Conservation (phyloP, 92 coral and sea anemone species). For the Micromussa lordhowensis region DNA sequence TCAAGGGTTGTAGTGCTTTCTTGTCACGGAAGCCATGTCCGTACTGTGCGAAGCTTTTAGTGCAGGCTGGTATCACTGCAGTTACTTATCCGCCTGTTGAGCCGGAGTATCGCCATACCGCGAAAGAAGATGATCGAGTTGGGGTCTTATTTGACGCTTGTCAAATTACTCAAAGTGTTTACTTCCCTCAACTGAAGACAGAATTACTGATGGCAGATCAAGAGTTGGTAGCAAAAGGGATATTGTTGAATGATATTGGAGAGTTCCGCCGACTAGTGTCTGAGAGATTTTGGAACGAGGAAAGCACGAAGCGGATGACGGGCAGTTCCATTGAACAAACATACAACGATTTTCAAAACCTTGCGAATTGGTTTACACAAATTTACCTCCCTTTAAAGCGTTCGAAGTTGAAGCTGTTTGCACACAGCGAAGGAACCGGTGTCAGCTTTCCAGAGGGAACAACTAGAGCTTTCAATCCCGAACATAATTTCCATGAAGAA, state of each 20-base stretch:
- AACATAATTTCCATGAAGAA: background rate
- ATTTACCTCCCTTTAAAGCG: conserved; percentile 12
- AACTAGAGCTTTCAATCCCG: conserved; percentile 13
- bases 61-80: conserved; percentile 58
- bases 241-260: background rate
- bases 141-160: conserved; percentile 42
- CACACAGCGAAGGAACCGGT: background rate
- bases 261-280: background rate
- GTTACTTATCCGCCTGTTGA: conserved; percentile 70
- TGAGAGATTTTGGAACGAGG: conserved; percentile 22
- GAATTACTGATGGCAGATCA: background rate
- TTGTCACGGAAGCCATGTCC: conserved; percentile 77
- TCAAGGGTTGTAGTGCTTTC: conserved; percentile 58
- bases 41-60: conserved; percentile 72
- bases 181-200: conserved; percentile 4
- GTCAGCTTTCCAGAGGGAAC: background rate
- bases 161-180: conserved; percentile 11
- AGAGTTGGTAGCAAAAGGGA: background rate
- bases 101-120: conserved; percentile 51
- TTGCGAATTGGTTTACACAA: conserved; percentile 28
- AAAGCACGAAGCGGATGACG: background rate
- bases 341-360: conserved; percentile 3
- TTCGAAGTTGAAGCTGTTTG: background rate
- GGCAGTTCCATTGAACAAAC: background rate
- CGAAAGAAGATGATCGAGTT: conserved; percentile 49